These are phyloP conservation scores for Drosophila tani DNA, from an alignment of 1,140 invertebrate genomes.

Conservation along the genomic window DNA sequence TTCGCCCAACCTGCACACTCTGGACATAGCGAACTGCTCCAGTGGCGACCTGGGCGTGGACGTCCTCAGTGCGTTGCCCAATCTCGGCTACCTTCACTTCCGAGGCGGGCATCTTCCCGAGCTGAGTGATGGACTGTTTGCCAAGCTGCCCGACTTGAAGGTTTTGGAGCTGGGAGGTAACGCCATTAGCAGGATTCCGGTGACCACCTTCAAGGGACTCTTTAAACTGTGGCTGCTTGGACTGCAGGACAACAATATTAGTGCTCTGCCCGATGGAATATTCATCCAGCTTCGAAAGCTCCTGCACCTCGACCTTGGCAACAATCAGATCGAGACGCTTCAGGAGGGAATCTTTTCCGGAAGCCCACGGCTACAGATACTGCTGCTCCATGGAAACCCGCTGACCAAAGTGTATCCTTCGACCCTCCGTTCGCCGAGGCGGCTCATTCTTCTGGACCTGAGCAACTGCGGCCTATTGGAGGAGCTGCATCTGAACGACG, in stretches of 20 bases:
- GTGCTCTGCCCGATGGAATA: conserved; percentile 1
- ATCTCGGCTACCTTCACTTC: conserved; percentile 40
- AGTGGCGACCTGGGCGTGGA: conserved; percentile 22
- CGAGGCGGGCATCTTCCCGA: conserved; percentile 41
- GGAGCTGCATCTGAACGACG: conserved; percentile 48
- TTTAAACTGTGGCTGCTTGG: conserved; percentile 43
- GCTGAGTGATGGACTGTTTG: conserved; percentile 44
- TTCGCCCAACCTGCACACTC: conserved; percentile 46
- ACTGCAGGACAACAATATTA: conserved; percentile 64
- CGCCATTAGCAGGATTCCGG: conserved; percentile 47
- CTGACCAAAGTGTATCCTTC: conserved; percentile 14
- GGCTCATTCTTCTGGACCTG: conserved; percentile 55
- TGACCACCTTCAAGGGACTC: conserved; percentile 49
- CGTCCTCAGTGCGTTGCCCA: conserved; percentile 2
- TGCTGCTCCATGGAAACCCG: conserved; percentile 60
- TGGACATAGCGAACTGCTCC: conserved; percentile 57
- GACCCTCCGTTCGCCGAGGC: conserved; percentile 23
- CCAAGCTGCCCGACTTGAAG: conserved; percentile 32
- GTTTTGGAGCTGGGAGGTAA: conserved; percentile 61
- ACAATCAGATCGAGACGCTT: conserved; percentile 50
- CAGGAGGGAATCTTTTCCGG: conserved; percentile 32
- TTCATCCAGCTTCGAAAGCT: conserved; percentile 49
- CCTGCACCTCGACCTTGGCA: conserved; percentile 60
- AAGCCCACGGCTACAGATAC: conserved; percentile 53
- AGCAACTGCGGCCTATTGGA: conserved; percentile 37